phyloP scores from a whole-genome alignment of 1,140 invertebrate genomes.

The Drosophila dunni region DNA sequence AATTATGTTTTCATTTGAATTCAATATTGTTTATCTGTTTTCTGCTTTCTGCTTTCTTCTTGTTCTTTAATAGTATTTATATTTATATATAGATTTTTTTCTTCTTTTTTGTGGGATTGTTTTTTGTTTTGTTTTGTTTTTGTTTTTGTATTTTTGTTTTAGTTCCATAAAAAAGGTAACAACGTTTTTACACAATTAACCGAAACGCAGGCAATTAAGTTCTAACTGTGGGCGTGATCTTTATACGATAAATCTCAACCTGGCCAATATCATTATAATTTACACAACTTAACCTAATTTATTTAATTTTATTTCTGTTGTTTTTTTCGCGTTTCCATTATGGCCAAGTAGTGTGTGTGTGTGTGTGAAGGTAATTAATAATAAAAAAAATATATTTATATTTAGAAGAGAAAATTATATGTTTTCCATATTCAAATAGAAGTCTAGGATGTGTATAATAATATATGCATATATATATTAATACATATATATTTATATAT shows the following conservation, averaged over 20 bases:
- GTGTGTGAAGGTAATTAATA: background rate
- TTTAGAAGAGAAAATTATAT: slow-evolving; percentile 21
- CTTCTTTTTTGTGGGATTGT: slow-evolving; percentile 42
- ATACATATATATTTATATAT: slow-evolving; percentile 9
- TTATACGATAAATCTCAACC: slow-evolving; percentile 55
- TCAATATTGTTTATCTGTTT: slow-evolving; percentile 57
- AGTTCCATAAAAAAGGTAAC: slow-evolving; percentile 72
- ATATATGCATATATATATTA: no score
- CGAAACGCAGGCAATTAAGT: slow-evolving; percentile 58
- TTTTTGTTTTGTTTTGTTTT: slow-evolving; percentile 46
- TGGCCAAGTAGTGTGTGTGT: slow-evolving; percentile 25
- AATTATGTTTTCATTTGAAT: slow-evolving; percentile 65
- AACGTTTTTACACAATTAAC: slow-evolving; percentile 77
- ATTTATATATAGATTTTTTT: slow-evolving; percentile 20
- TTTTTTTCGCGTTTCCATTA: slow-evolving; percentile 24
- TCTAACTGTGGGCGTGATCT: slow-evolving; percentile 59
- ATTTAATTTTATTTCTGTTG: slow-evolving; percentile 38
- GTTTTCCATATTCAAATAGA: slow-evolving; percentile 20
- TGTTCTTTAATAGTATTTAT: no score
- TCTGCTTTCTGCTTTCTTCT: slow-evolving; percentile 4
- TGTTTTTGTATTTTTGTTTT: slow-evolving; percentile 24
- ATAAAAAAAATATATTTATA: slow-evolving; percentile 26
- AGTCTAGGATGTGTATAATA: slow-evolving; percentile 5
- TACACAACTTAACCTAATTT: slow-evolving; percentile 38
- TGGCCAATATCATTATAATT: slow-evolving; percentile 48